phyloP scores from a whole-genome alignment of 2,797 vertebrate genomes.

The Spinus olivaceus region DNA sequence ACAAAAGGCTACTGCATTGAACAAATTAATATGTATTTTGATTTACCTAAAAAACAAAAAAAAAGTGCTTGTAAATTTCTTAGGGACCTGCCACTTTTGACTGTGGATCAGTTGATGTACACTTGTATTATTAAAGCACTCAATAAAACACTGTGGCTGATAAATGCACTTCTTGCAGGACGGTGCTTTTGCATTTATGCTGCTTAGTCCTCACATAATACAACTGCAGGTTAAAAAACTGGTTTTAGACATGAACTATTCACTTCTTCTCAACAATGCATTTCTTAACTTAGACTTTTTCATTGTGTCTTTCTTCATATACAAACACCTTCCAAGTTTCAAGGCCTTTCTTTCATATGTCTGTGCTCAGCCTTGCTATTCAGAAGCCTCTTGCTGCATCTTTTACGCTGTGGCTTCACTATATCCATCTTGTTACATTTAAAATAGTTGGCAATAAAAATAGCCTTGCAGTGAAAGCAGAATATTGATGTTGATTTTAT shows the following conservation, averaged over 20 bases:
- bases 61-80: slow-evolving; percentile 96
- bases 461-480: slow-evolving; percentile 20
- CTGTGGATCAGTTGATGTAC: slow-evolving; percentile 96
- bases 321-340: neutral
- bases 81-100: slow-evolving; percentile 92
- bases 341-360: neutral
- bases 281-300: slow-evolving; percentile 26
- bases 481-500: slow-evolving; percentile 1
- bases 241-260: slow-evolving; percentile 12
- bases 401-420: neutral
- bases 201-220: neutral
- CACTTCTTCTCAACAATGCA: neutral
- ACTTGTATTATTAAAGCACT: slow-evolving; percentile 99
- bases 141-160: slow-evolving; percentile 92
- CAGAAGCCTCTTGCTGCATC: neutral
- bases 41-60: slow-evolving; percentile 77
- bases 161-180: slow-evolving; percentile 58
- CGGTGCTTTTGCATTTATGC: slow-evolving; percentile 2
- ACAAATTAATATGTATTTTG: slow-evolving; percentile 92
- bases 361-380: neutral
- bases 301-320: neutral
- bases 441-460: slow-evolving; percentile 34
- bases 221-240: neutral
- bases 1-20: slow-evolving; percentile 86
- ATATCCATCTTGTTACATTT: slow-evolving; percentile 9